Evolutionary conservation across 2,113 vertebrate species (phyloP).

Genomic region (Eolophus roseicapilla): DNA sequence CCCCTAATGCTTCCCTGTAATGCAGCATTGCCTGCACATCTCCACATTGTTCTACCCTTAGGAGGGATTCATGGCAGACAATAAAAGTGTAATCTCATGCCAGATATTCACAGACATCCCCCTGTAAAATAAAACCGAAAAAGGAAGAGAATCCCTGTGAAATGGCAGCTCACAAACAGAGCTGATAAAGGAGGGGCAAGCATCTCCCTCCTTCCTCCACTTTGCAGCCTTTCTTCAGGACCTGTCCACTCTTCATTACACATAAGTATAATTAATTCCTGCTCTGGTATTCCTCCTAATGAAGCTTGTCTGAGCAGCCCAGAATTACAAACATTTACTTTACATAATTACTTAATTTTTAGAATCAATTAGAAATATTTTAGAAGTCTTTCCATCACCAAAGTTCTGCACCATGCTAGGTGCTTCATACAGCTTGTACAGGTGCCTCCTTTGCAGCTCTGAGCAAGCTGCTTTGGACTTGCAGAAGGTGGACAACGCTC

Average conservation of each 20-base stretch:
- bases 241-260: neutral
- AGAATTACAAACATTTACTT: slow-evolving; percentile 58
- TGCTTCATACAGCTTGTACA: neutral
- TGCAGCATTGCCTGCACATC: neutral
- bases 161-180: neutral
- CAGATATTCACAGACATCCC: neutral
- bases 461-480: neutral
- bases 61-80: neutral
- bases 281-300: slow-evolving; percentile 30
- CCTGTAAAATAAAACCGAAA: neutral
- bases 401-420: neutral
- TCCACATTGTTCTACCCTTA: neutral
- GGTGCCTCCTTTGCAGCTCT: neutral
- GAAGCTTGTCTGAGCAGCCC: slow-evolving; percentile 20
- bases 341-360: slow-evolving; percentile 31
- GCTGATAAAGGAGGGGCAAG: neutral
- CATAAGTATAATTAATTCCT: slow-evolving; percentile 11
- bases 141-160: neutral
- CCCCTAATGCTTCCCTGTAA: neutral
- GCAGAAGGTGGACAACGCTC: neutral
- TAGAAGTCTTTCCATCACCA: neutral
- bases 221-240: neutral
- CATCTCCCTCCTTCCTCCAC: neutral
- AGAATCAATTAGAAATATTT: slow-evolving; percentile 31
- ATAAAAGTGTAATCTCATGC: neutral